Percentiles rank a stretch among this genome's conserved stretches.
Conservation (phyloP, 2,797 vertebrate genomes). For the Hypotaenidia philippensis region DNA sequence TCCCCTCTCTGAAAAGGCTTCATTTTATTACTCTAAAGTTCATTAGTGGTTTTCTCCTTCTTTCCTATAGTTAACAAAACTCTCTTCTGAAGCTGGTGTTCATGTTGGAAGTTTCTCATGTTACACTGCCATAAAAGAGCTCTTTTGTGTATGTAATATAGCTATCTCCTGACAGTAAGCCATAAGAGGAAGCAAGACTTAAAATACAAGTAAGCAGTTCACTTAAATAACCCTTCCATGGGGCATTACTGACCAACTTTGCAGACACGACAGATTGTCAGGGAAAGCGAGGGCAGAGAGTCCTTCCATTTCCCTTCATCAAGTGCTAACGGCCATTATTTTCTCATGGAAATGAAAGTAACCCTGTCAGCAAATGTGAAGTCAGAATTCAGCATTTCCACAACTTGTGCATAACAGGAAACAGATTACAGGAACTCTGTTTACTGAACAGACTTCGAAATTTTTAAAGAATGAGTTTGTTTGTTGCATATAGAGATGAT, state of each 20-base stretch:
- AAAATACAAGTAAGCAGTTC: neutral
- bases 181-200: neutral
- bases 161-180: neutral
- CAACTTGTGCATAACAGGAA: conserved; percentile 75
- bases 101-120: neutral
- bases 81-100: neutral
- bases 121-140: neutral
- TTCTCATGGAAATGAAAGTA: conserved; percentile 70
- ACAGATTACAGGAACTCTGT: conserved; percentile 69
- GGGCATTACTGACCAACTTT: neutral
- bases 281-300: neutral
- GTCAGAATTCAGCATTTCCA: conserved; percentile 64
- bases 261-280: neutral
- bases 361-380: conserved; percentile 54
- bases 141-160: neutral
- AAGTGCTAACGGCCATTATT: neutral
- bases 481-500: neutral
- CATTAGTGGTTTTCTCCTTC: neutral
- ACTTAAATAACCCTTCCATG: neutral
- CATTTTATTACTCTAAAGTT: neutral
- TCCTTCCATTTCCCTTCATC: neutral
- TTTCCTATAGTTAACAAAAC: neutral
- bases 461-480: neutral
- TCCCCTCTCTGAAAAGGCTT: neutral
- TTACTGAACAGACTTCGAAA: conserved; percentile 5